Evolutionary conservation across 2,888 invertebrate species (phyloP).

Genomic region (Diploptera punctata): DNA sequence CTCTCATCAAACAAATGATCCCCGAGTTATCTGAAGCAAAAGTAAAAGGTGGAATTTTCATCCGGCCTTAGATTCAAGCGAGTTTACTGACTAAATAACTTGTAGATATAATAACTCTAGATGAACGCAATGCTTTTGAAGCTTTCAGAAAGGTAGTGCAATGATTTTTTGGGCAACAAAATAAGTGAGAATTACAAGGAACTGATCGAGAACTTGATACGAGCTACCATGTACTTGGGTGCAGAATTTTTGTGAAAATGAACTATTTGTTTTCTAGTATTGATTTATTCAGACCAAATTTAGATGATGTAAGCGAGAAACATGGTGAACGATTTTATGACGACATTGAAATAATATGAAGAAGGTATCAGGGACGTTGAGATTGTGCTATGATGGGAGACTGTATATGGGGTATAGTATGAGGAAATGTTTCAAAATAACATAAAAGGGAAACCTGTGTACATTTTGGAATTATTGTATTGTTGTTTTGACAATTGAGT

Average conservation of each 20-base stretch:
- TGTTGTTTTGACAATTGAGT: too few species aligned
- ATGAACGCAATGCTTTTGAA: background rate
- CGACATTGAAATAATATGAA: background rate
- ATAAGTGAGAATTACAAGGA: too few species aligned
- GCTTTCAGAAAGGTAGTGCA: background rate
- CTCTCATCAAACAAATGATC: too few species aligned
- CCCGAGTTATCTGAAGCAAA: background rate
- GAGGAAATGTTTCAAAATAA: too few species aligned
- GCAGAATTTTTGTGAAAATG: background rate
- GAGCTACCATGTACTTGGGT: background rate
- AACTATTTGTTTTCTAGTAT: background rate
- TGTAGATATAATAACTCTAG: too few species aligned
- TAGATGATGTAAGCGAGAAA: background rate
- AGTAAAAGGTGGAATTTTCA: too few species aligned
- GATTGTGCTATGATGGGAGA: background rate
- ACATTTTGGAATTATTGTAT: too few species aligned
- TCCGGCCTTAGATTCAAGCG: background rate
- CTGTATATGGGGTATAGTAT: too few species aligned
- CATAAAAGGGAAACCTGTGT: too few species aligned
- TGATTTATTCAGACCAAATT: too few species aligned
- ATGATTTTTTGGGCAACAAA: background rate
- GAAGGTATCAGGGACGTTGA: background rate
- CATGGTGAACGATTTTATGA: background rate
- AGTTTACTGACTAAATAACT: background rate
- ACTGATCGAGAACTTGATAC: too few species aligned